phyloP scores from a whole-genome alignment of 2,888 invertebrate species.

The Tromatobia lineatoria region DNA sequence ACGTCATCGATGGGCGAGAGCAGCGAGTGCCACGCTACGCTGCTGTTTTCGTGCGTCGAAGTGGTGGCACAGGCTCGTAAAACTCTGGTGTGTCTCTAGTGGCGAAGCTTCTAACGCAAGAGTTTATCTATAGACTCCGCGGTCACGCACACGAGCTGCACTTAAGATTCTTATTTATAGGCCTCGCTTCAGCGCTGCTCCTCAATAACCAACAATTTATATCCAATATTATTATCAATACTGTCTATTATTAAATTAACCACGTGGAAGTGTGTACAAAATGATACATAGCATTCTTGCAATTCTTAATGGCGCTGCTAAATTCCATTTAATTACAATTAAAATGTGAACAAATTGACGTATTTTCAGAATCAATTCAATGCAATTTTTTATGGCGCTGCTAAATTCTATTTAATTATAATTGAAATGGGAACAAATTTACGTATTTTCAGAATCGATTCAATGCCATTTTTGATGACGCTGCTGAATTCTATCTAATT shows the following conservation, averaged over 20 bases:
- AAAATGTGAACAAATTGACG: too few species aligned
- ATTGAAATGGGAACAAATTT: too few species aligned
- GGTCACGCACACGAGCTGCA: constrained; percentile 57
- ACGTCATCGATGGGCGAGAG: constrained; percentile 16
- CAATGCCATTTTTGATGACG: too few species aligned
- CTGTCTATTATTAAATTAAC: neutral
- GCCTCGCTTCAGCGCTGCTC: constrained; percentile 27
- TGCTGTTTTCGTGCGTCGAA: constrained; percentile 23
- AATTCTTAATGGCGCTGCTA: too few species aligned
- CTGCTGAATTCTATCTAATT: too few species aligned
- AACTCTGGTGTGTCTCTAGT: constrained; percentile 5
- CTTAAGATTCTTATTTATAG: constrained; percentile 65
- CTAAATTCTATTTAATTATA: too few species aligned
- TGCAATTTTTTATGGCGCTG: too few species aligned
- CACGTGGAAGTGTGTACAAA: neutral
- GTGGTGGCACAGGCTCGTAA: constrained; percentile 40
- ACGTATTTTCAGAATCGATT: too few species aligned
- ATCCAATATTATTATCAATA: constrained; percentile 25
- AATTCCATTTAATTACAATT: too few species aligned
- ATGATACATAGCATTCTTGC: too few species aligned
- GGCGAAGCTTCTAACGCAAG: constrained; percentile 45
- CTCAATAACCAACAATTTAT: constrained; percentile 19
- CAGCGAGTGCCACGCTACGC: neutral
- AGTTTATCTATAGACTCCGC: constrained; percentile 64
- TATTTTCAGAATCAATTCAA: too few species aligned